Evolutionary conservation across 2,797 vertebrate species (phyloP), one percentile per base, ranked within the genome.

Genomic region (Mycteria americana): DNA sequence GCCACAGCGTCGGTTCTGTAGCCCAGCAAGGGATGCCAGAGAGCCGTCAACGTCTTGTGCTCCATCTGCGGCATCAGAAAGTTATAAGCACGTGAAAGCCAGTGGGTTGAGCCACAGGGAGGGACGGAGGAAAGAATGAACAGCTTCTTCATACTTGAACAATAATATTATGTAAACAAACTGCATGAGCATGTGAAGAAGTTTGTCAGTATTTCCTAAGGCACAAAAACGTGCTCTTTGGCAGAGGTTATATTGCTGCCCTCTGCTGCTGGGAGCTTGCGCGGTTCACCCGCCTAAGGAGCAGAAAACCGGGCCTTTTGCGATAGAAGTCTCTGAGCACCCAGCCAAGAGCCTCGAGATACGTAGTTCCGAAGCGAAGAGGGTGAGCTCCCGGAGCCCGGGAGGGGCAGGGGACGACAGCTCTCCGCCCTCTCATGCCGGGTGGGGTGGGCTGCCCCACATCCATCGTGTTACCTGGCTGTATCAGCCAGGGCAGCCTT

Each of bases 211-310:
- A 35, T 72, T 75, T 81, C 50, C 6, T 22, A 41, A 30, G 68
- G 39, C 57, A 35, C 35, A 35, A 68, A 87, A 22, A 7, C 6
- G 1, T 13, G 16, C 45, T 83, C 45, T n/a, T 45, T 46, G 76
- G 31, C 50, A 81, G 54, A 54, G 50, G 11, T 59, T 84, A 21
- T 81, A 41, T 43, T 72, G 63, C 79, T 94, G 94, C 92, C 89
- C 89, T 81, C 93, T 95, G 91, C 93, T 86, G 91, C 88, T 83
- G 50, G 41, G 18, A 84, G n/a, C 33, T 43, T 15, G 65, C 5
- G 70, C 1, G 0, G 62, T 56, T 74, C 63, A 23, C 64, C 41
- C 31, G 51, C 37, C 48, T 18, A 31, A 41, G 0, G 11, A 81
- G 76, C 46, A 56, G 70, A 28, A 89, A 82, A 74, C 25, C 1